Evolutionary conservation across 2,797 vertebrate genomes (phyloP), one percentile per base, ranked within the genome.

Genomic region (Dryobates pubescens): DNA sequence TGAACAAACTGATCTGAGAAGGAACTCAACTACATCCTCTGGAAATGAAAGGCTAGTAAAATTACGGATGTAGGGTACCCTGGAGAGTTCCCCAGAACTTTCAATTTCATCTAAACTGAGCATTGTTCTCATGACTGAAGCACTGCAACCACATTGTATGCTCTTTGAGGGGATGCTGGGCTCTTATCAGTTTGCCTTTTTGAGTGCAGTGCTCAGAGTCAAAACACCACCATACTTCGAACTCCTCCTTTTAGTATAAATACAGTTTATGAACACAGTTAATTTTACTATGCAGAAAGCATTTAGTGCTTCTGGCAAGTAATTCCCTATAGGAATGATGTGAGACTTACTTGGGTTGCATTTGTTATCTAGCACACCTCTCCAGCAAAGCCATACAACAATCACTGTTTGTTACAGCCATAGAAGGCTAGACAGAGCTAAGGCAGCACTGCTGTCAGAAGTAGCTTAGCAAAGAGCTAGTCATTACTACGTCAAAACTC

Each of bases 121-220:
- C 45, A 56, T 3, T 74, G 9, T 29, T 77, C 11, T 74, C 17
- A 18, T 2, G 10, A 10, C 17, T 49, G 51, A 58, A 38, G 23
- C 36, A n/a, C 3, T 69, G 19, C 1, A 4, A 9, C 8, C 2
- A 1, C 36, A 10, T 5, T 51, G 13, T 13, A 51, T n/a, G 59
- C n/a, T 65, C 2, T 36, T 24, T 22, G 30, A 51, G 14, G 22
- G 19, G 32, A 26, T 8, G 4, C 8, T 11, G 61, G 30, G 6
- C 17, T 71, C 76, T 36, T 69, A 74, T 58, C 56, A 56, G 4
- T 74, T 53, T 67, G 57, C 23, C 34, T 30, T 82, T 36, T 45
- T 57, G 22, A 57, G 17, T 17, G 23, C 47, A 62, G 30, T 6
- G 41, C 74, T 82, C 59, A 30, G 51, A 72, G 34, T 38, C 76